Percentiles rank a stretch among this genome's conserved stretches.
These are phyloP conservation scores for Rhynchonema sp. DNA, from an alignment of 2,888 invertebrate genomes.

Conservation along the genomic window DNA sequence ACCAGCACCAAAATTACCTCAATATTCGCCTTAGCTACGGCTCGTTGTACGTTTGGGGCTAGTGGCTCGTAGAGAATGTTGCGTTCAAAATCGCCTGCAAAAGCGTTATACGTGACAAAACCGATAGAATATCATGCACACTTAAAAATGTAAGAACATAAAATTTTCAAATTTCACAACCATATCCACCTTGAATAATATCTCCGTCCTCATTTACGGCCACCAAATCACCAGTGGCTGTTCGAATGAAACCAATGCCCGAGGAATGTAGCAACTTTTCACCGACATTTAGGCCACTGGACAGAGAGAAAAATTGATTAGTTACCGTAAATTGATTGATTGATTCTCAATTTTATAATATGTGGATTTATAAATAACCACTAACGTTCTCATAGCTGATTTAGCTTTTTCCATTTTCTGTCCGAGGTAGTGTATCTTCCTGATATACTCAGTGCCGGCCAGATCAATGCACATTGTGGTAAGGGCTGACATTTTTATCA, in stretches of 20 bases:
- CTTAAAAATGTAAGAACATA: too few species aligned
- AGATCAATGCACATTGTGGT: constrained; percentile 28
- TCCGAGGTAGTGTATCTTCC: constrained; percentile 24
- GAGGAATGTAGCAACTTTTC: not conserved
- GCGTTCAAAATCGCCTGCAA: not conserved
- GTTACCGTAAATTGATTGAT: too few species aligned
- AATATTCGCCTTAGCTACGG: not conserved
- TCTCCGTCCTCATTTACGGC: not conserved
- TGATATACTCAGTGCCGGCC: constrained; percentile 26
- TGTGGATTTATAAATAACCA: too few species aligned
- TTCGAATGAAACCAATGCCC: not conserved
- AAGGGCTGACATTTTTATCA: not conserved
- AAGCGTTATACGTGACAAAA: not conserved
- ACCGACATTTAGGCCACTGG: not conserved
- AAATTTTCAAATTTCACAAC: too few species aligned
- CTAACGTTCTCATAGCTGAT: constrained; percentile 19
- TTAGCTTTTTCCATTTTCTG: constrained; percentile 27
- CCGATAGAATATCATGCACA: too few species aligned
- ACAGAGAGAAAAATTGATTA: too few species aligned
- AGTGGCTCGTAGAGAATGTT: not conserved
- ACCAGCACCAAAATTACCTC: too few species aligned
- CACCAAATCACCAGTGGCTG: not conserved
- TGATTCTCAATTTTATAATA: too few species aligned
- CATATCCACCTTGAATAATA: too few species aligned
- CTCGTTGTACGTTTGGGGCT: not conserved